Percentiles rank a stretch among this genome's conserved stretches.
Evolutionary conservation across 2,113 vertebrate genomes (phyloP).

Genomic region (Pipa parva): DNA sequence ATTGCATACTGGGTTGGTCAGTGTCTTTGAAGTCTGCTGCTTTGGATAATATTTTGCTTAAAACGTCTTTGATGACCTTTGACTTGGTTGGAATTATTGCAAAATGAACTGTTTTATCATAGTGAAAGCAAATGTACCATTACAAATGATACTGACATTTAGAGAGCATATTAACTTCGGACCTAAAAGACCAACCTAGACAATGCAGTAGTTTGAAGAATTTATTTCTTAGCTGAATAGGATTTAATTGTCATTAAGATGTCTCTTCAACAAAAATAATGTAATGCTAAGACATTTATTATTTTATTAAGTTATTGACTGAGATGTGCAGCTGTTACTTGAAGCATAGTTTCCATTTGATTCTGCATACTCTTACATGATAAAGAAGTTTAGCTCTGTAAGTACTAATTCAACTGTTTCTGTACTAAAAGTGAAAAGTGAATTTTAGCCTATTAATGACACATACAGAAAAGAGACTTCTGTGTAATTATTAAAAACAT

Average conservation of each 20-base stretch:
- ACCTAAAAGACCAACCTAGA: not conserved
- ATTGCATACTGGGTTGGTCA: not conserved
- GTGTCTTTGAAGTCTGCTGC: not conserved
- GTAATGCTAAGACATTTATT: not conserved
- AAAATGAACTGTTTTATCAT: conserved; percentile 1
- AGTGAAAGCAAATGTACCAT: conserved; percentile 5
- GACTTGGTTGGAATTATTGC: conserved; percentile 1
- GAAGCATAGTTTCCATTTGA: too few species aligned
- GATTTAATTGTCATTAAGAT: not conserved
- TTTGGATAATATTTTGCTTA: conserved; percentile 1
- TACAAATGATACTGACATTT: not conserved
- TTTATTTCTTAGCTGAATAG: not conserved
- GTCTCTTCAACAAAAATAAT: not conserved
- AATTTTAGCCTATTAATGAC: too few species aligned
- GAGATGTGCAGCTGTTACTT: not conserved
- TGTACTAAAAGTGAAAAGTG: too few species aligned
- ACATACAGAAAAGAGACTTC: too few species aligned
- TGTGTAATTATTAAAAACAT: too few species aligned
- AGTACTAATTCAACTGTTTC: too few species aligned
- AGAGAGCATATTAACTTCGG: not conserved
- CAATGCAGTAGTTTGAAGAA: not conserved
- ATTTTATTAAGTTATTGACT: not conserved
- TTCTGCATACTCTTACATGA: too few species aligned
- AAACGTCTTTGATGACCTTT: not conserved
- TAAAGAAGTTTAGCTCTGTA: too few species aligned